Percentiles rank a stretch among this genome's conserved stretches.
Conservation (phyloP, 1,140 invertebrate genomes). For the Triops cancriformis region DNA sequence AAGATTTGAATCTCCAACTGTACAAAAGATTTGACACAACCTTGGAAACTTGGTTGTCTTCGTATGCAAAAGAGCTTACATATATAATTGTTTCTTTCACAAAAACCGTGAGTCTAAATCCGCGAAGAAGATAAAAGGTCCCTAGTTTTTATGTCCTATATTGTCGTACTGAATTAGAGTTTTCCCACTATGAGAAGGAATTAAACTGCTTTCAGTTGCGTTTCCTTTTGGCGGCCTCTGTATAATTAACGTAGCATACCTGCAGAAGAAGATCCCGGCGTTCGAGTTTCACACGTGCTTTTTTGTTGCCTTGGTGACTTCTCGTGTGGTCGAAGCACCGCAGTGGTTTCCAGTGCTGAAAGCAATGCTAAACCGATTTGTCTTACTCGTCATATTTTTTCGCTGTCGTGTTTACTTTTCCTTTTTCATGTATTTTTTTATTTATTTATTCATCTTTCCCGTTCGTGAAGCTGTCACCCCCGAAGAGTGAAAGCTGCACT, state of each 20-base stretch:
- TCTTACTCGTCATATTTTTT: neutral
- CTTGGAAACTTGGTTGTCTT: neutral
- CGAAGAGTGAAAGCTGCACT: no score
- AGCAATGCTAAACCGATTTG: neutral
- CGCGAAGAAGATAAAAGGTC: neutral
- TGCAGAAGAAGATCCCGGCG: neutral
- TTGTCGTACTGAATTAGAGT: neutral
- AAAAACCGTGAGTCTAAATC: neutral
- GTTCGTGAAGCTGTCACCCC: no score
- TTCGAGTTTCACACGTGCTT: neutral
- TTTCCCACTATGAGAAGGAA: neutral
- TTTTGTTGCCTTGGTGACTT: neutral
- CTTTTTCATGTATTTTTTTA: no score
- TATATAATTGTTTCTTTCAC: neutral
- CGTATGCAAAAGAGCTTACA: neutral
- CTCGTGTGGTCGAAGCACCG: no score
- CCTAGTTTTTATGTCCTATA: neutral
- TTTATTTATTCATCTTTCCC: no score
- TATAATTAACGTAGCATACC: neutral
- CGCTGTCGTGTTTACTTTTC: neutral
- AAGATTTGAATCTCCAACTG: neutral
- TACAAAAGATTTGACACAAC: neutral
- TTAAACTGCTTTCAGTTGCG: neutral
- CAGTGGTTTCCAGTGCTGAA: neutral
- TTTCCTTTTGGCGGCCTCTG: neutral